These are phyloP conservation scores for Willowsia nigromaculata DNA, from an alignment of 2,888 invertebrate genomes.

Conservation along the genomic window DNA sequence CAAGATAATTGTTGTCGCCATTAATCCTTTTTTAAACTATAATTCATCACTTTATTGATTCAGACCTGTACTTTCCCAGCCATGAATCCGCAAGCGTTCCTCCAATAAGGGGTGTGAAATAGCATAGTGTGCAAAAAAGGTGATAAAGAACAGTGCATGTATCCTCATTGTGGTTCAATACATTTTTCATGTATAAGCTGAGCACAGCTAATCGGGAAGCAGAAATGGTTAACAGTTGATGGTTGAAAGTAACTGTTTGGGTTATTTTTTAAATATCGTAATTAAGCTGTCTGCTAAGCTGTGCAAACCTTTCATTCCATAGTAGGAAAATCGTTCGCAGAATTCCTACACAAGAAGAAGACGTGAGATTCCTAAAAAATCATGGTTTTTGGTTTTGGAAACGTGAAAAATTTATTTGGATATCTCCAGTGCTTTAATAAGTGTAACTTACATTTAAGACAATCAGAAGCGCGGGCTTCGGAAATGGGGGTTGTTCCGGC, in stretches of 20 bases:
- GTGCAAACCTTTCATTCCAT: background rate
- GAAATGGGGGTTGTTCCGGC: too few relatives aligned
- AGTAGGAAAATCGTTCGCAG: background rate
- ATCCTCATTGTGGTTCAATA: conserved; percentile 80
- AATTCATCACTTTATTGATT: background rate
- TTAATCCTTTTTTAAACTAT: background rate
- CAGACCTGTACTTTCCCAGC: conserved; percentile 82
- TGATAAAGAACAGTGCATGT: conserved; percentile 82
- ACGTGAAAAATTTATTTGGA: too few relatives aligned
- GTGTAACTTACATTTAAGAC: too few relatives aligned
- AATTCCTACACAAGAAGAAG: background rate
- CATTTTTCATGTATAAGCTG: too few relatives aligned
- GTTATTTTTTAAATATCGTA: too few relatives aligned
- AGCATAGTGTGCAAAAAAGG: conserved; percentile 82
- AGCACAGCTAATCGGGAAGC: too few relatives aligned
- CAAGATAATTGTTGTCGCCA: background rate
- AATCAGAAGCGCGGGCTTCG: too few relatives aligned
- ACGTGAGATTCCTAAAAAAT: too few relatives aligned
- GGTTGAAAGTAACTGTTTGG: conserved; percentile 80
- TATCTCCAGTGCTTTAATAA: too few relatives aligned
- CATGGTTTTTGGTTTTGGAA: too few relatives aligned
- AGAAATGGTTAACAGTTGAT: too few relatives aligned
- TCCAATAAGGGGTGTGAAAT: conserved; percentile 82
- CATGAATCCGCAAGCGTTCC: conserved; percentile 83
- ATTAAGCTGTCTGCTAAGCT: too few relatives aligned